Conservation (phyloP, 2,113 vertebrate genomes). For the Epinephelus moara region DNA sequence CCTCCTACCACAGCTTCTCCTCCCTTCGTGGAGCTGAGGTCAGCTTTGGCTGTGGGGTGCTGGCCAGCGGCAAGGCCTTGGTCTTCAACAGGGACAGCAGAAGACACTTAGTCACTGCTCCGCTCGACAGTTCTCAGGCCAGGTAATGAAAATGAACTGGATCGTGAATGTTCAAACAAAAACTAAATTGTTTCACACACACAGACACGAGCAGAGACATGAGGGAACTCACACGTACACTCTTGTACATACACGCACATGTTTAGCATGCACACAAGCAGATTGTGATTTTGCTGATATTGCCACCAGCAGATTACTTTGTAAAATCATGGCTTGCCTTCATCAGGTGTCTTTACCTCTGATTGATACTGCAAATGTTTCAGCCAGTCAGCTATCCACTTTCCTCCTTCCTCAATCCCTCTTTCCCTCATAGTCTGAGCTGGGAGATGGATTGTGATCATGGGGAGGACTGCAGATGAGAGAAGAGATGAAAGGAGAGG, state of each 20-base stretch:
- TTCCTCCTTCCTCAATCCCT: constrained; percentile 36
- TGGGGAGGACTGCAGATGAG: constrained; percentile 63
- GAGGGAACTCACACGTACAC: not conserved
- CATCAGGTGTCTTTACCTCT: constrained; percentile 36
- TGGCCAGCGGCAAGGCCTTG: constrained; percentile 96
- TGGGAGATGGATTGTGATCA: constrained; percentile 69
- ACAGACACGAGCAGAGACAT: constrained; percentile 2
- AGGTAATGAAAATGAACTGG: constrained; percentile 82
- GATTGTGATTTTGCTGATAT: constrained; percentile 16
- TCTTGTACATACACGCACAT: not conserved
- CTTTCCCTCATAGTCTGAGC: constrained; percentile 37
- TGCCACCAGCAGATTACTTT: constrained; percentile 21
- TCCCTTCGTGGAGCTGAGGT: constrained; percentile 96
- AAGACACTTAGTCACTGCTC: constrained; percentile 93
- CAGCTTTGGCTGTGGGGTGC: constrained; percentile 96
- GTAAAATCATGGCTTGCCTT: constrained; percentile 16
- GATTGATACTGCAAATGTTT: constrained; percentile 62
- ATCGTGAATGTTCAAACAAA: not conserved
- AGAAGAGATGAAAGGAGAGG: constrained; percentile 50
- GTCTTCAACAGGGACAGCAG: constrained; percentile 97
- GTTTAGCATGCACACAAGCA: not conserved
- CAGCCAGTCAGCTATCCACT: constrained; percentile 31
- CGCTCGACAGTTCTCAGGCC: constrained; percentile 97
- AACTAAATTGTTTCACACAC: not conserved
- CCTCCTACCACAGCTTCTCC: constrained; percentile 98